phyloP scores from a whole-genome alignment of 2,797 vertebrate species.

The Acanthis flammea region DNA sequence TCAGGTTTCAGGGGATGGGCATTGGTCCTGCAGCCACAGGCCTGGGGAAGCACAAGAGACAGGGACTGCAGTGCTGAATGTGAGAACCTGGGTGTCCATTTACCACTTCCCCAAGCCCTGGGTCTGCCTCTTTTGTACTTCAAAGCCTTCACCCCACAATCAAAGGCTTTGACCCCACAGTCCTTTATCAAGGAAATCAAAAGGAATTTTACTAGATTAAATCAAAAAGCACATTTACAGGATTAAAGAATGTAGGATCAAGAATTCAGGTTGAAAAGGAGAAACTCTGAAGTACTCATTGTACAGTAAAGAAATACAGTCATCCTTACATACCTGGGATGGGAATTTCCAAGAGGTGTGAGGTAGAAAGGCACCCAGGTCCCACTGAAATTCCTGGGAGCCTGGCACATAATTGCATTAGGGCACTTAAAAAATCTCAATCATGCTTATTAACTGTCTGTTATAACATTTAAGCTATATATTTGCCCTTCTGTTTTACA shows the following conservation, averaged over 20 bases:
- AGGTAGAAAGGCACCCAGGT: not conserved
- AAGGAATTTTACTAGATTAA: slow-evolving; percentile 36
- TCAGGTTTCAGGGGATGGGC: not conserved
- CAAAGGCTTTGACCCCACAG: slow-evolving; percentile 15
- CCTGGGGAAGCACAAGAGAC: not conserved
- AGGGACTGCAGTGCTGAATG: not conserved
- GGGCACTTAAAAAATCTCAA: not conserved
- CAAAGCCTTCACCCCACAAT: slow-evolving; percentile 1
- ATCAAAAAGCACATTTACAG: slow-evolving; percentile 41
- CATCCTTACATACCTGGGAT: not conserved
- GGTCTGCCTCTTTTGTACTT: not conserved
- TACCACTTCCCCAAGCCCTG: not conserved
- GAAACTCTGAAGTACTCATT: not conserved
- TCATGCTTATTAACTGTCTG: slow-evolving; percentile 46
- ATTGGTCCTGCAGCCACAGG: not conserved
- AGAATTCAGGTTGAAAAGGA: slow-evolving; percentile 25
- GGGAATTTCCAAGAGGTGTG: slow-evolving; percentile 14
- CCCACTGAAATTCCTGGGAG: slow-evolving; percentile 4
- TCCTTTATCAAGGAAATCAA: slow-evolving; percentile 40
- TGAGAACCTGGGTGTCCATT: not conserved
- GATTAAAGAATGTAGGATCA: slow-evolving; percentile 25
- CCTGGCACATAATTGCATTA: slow-evolving; percentile 27
- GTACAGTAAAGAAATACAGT: not conserved
- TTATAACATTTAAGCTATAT: slow-evolving; percentile 63
- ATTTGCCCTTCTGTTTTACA: slow-evolving; percentile 65